Conservation (phyloP, 2,888 invertebrate species). For the Trissolcus japonicus region DNA sequence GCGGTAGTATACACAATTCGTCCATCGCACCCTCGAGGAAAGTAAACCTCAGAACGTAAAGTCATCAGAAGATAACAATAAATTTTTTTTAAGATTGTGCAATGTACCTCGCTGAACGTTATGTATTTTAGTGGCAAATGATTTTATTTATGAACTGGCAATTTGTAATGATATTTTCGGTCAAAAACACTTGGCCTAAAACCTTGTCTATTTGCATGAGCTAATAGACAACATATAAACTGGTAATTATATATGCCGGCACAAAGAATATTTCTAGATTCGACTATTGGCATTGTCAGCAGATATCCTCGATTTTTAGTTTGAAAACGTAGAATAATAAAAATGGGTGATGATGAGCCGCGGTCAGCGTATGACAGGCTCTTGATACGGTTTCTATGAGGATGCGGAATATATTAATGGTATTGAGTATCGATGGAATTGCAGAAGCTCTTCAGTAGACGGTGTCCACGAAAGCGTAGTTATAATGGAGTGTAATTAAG, state of each 20-base stretch:
- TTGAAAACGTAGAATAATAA: slow-evolving; percentile 25
- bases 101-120: slow-evolving; percentile 6
- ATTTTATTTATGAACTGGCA: slow-evolving; percentile 36
- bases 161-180: background rate
- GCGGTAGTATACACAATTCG: slow-evolving; percentile 36
- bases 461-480: slow-evolving; percentile 65
- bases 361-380: slow-evolving; percentile 47
- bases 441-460: slow-evolving; percentile 59
- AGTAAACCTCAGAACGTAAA: slow-evolving; percentile 51
- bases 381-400: slow-evolving; percentile 62
- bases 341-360: slow-evolving; percentile 34
- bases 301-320: slow-evolving; percentile 27
- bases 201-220: too few species aligned
- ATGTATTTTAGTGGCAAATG: slow-evolving; percentile 22
- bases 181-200: too few species aligned
- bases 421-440: slow-evolving; percentile 65
- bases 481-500: slow-evolving; percentile 73
- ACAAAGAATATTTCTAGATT: slow-evolving; percentile 3
- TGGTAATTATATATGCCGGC: too few species aligned
- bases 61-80: slow-evolving; percentile 54
- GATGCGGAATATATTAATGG: slow-evolving; percentile 63
- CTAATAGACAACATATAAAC: too few species aligned
- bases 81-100: slow-evolving; percentile 44
- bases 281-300: slow-evolving; percentile 35
- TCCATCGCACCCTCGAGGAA: slow-evolving; percentile 48